A percentile compares a stretch with the other conserved stretches of the same genome.
phyloP scores from a whole-genome alignment of 30 jellyfish, hydroid and myxozoan species.

The Hydra vulgaris region DNA sequence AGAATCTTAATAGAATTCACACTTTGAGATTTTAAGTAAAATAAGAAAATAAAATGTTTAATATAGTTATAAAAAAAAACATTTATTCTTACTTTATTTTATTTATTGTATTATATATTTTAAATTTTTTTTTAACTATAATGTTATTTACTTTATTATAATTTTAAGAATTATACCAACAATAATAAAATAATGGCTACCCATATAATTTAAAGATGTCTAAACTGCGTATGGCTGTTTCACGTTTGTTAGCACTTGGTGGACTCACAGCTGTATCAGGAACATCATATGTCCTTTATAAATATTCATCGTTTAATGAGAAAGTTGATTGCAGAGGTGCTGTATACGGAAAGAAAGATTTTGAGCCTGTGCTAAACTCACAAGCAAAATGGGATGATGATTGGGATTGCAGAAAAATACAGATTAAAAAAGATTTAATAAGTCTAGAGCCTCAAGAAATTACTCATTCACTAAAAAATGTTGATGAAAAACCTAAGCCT shows the following conservation, averaged over 20 bases:
- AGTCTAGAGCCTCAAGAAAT: slow-evolving; percentile 7
- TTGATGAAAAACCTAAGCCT: slow-evolving; percentile 17
- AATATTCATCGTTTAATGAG: slow-evolving; percentile 29
- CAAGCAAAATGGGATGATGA: slow-evolving; percentile 56
- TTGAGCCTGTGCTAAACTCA: slow-evolving; percentile 13
- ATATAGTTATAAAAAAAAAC: no score
- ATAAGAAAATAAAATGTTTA: no score
- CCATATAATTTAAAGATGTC: slow-evolving; percentile 25
- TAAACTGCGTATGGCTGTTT: slow-evolving; percentile 43
- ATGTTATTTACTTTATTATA: no score
- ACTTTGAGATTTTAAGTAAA: no score
- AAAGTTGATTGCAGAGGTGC: slow-evolving; percentile 34
- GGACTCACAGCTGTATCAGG: slow-evolving; percentile 77
- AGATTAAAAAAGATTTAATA: slow-evolving; percentile 14
- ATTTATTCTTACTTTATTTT: no score
- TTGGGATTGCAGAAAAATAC: slow-evolving; percentile 51
- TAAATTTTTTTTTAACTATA: no score
- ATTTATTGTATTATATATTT: no score
- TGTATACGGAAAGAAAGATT: slow-evolving; percentile 23
- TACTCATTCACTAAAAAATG: neutral
- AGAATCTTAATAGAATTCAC: no score
- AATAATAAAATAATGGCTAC: neutral
- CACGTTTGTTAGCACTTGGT: slow-evolving; percentile 62
- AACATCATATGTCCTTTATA: slow-evolving; percentile 30
- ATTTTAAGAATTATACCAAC: neutral